Evolutionary conservation across 2,888 invertebrate species (phyloP), one percentile per base, ranked within the genome.

Genomic region (Aphodius sticticus): DNA sequence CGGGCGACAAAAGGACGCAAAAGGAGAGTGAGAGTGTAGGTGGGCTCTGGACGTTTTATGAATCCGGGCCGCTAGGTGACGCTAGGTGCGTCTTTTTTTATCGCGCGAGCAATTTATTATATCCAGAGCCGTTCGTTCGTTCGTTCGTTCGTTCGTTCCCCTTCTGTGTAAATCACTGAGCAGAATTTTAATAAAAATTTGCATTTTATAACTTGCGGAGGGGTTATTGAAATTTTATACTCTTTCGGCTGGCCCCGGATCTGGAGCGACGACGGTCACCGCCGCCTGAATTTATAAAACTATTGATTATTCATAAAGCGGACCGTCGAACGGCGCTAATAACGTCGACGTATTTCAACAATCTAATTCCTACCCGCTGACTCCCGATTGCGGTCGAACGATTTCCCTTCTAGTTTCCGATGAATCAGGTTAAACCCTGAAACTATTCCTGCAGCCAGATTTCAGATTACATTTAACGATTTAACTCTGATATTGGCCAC

Each of bases 141-240:
- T 69, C 77, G 35, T 75, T 76, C 69, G 16, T 70, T 76, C 76
- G 70, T 76, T 79, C 79, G 53, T 69, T 77, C 70, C 72, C 69
- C 72, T 72, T 79, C 72, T 79, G 79, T 79, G 77, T 77, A 79
- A 79, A 71, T 77, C 77, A 69, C 78, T 37, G 77, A 72, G 78
- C 71, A 77, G 78, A 78, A 80, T 77, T 78, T 80, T 80, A 77
- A 78, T 78, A 78, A 80, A 80, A 78, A 80, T 80, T 80, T 80
- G 80, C 80, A 80, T 80, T 80, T 80, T 78, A 80, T 80, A 80
- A 80, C 80, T 76, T 70, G 76, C 26, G 37, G 36, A 7, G 36
- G 76, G 78, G 78, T 80, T 80, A 80, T 80, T 80, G 80, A 80
- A 80, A 78, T 80, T 78, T 80, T 77, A 80, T 71, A 77, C 77